Base-by-base conservation (phyloP, 2,797 vertebrate genomes). In the Choloepus didactylus region DNA sequence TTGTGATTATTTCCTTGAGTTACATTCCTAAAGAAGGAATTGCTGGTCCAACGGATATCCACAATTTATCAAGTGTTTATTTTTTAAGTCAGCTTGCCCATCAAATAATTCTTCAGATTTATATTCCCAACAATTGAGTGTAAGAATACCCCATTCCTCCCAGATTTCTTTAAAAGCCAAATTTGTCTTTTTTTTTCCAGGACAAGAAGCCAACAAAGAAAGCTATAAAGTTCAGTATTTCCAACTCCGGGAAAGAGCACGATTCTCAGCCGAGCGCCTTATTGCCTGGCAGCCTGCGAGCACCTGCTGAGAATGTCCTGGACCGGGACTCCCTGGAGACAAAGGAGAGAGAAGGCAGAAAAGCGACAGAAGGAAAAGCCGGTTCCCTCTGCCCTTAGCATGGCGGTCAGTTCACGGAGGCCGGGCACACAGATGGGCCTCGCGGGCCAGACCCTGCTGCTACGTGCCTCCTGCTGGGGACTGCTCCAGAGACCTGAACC, bases 341-440 rank as follows among this genome's bases (percentile, higher is more conserved):
- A 29, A 25, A 54, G 11, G 46, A 64, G n/a, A 70, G 35, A 62
- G 56, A 67, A 77, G 23, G 41, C 31, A 70, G 70, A 56, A 31
- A 54, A 62, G 3, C 0, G 0, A 0, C 12, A 23, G 38, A 56
- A 18, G 18, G 11, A 6, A 25, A 51, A 70, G 46, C 9, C 41
- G 29, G 41, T 4, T 1, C n/a, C 31, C 35, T 25, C 9, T 16
- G 11, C 38, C 54, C 27, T 15, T 9, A 44, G 25, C 51, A 25
- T 0, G 2, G 11, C 31, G 11, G 35, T 29, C 21, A 0, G 0
- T 29, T 76, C 1, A 0, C 38, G 27, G 31, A 21, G 35, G 3
- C 11, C 76, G 10, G 41, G 35, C 12, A 82, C 54, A 54, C 5
- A 5, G 29, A 62, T 56, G 10, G 31, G 4, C 21, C 59, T 82